Conservation (phyloP, 2,888 invertebrate genomes). For the Drosophila helvetica region DNA sequence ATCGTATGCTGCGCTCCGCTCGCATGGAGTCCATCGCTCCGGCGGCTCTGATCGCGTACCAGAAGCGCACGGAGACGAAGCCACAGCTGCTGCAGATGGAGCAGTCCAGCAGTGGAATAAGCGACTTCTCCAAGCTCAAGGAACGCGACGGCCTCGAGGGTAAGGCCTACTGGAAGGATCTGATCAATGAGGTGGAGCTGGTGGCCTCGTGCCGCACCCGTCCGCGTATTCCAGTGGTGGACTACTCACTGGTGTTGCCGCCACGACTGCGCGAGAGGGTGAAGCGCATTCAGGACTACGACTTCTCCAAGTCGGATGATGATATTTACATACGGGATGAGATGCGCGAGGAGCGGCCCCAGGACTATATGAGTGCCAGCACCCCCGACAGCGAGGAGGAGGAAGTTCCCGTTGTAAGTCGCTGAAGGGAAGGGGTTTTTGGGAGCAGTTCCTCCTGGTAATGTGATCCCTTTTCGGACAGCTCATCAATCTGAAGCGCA, state of each 20-base stretch:
- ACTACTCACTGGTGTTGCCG: constrained; percentile 81
- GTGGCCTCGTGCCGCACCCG: constrained; percentile 52
- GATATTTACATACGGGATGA: constrained; percentile 73
- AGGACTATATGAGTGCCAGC: constrained; percentile 52
- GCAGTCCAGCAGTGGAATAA: constrained; percentile 40
- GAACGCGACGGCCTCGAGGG: constrained; percentile 43
- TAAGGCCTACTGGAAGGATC: constrained; percentile 76
- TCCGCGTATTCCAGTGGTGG: constrained; percentile 65
- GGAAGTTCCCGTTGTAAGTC: constrained; percentile 43
- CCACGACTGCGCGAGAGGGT: constrained; percentile 75
- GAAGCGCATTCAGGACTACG: constrained; percentile 76
- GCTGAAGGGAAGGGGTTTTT: background rate
- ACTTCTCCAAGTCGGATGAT: constrained; percentile 74
- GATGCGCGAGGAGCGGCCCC: constrained; percentile 49
- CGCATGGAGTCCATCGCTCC: constrained; percentile 15
- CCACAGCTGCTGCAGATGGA: constrained; percentile 22
- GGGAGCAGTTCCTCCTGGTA: background rate
- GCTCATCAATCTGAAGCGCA: constrained; percentile 33
- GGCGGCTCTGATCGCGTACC: background rate
- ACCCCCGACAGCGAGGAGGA: constrained; percentile 52
- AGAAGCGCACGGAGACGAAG: constrained; percentile 20
- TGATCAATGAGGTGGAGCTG: constrained; percentile 77
- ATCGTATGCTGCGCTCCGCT: constrained; percentile 24
- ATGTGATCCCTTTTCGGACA: background rate
- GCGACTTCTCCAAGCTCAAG: constrained; percentile 47